Percentiles rank a stretch among this genome's conserved stretches.
These are phyloP conservation scores for Tragelaphus imberbis DNA, from an alignment of 2,113 vertebrate genomes.

Conservation along the genomic window DNA sequence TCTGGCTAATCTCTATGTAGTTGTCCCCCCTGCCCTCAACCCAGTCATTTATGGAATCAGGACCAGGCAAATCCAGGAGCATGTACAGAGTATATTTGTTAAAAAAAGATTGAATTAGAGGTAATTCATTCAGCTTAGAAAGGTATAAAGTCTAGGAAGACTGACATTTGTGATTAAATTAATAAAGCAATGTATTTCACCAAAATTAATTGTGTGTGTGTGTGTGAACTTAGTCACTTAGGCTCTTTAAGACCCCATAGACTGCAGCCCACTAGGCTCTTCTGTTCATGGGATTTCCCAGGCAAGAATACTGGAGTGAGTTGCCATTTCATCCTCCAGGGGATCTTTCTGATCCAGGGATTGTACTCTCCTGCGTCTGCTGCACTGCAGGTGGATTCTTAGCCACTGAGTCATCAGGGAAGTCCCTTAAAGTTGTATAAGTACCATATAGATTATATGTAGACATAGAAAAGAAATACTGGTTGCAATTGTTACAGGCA, in stretches of 20 bases:
- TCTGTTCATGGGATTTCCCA: neutral
- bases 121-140: neutral
- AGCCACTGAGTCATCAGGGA: neutral
- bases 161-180: neutral
- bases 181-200: neutral
- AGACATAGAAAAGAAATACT: neutral
- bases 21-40: slow-evolving; percentile 58
- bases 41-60: slow-evolving; percentile 71
- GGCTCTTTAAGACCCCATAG: neutral
- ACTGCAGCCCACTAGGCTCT: neutral
- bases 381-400: neutral
- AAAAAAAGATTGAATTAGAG: neutral
- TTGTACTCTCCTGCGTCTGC: neutral
- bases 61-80: slow-evolving; percentile 63
- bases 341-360: neutral
- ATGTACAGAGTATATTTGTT: neutral
- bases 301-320: neutral
- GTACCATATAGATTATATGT: neutral
- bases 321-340: neutral
- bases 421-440: neutral
- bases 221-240: neutral
- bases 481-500: neutral
- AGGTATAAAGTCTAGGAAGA: neutral
- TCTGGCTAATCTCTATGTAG: slow-evolving; percentile 57
- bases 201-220: neutral